phyloP scores from a whole-genome alignment of 2,888 invertebrate genomes.

The Trimorus sp. region DNA sequence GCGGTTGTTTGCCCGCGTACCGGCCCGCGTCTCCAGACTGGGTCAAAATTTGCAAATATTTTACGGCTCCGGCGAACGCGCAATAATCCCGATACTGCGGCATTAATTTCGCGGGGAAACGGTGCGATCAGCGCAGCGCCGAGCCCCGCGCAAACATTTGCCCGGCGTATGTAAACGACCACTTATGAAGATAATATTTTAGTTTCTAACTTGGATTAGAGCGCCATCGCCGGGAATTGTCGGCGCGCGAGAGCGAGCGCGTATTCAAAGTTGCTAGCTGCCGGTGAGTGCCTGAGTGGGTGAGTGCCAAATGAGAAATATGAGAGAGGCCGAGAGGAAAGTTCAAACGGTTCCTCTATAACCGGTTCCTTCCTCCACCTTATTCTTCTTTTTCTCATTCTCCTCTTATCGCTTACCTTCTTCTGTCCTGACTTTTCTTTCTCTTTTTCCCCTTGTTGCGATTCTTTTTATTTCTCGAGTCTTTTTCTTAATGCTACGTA shows the following conservation, averaged over 20 bases:
- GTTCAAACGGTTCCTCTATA: slow-evolving; percentile 72
- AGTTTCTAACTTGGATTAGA: too few species aligned
- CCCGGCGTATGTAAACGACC: too few species aligned
- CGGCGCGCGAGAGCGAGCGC: slow-evolving; percentile 54
- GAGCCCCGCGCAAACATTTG: too few species aligned
- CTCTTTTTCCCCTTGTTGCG: slow-evolving; percentile 34
- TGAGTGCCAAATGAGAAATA: slow-evolving; percentile 65
- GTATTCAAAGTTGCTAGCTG: slow-evolving; percentile 61
- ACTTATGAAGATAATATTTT: too few species aligned
- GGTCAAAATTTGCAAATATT: too few species aligned
- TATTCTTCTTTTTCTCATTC: slow-evolving; percentile 63
- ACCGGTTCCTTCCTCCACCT: slow-evolving; percentile 73
- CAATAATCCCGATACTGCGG: too few species aligned
- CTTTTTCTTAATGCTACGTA: slow-evolving; percentile 64
- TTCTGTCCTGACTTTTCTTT: slow-evolving; percentile 51
- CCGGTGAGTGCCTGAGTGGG: slow-evolving; percentile 66
- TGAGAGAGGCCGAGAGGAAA: slow-evolving; percentile 61
- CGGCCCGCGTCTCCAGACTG: too few species aligned
- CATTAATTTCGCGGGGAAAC: too few species aligned
- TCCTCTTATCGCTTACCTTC: slow-evolving; percentile 62
- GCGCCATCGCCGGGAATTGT: slow-evolving; percentile 57
- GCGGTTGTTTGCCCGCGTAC: too few species aligned
- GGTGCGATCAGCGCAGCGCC: too few species aligned
- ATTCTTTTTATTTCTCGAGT: slow-evolving; percentile 51
- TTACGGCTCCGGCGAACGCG: too few species aligned